These are phyloP conservation scores for Rhingia rostrata DNA, from an alignment of 2,888 invertebrate species.

Conservation along the genomic window DNA sequence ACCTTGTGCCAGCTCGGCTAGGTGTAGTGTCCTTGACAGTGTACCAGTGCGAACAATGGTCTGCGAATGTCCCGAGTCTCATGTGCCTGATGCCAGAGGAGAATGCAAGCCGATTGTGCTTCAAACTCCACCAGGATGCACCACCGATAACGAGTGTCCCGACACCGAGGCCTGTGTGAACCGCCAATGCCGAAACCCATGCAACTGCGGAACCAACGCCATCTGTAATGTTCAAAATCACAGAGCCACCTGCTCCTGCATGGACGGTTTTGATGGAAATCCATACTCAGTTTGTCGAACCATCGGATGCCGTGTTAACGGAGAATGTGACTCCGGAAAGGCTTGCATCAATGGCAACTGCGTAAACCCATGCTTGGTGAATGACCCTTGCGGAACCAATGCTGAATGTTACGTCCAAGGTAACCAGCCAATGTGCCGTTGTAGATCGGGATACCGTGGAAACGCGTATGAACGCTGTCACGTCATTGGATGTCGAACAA, in stretches of 20 bases:
- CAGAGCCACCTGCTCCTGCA: constrained; percentile 93
- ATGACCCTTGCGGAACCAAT: constrained; percentile 91
- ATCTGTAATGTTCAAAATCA: constrained; percentile 92
- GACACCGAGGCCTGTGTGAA: constrained; percentile 92
- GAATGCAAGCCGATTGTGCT: constrained; percentile 89
- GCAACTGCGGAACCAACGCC: constrained; percentile 93
- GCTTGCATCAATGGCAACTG: constrained; percentile 94
- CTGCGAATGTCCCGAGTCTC: constrained; percentile 93
- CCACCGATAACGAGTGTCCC: constrained; percentile 90
- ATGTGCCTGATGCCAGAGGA: constrained; percentile 91
- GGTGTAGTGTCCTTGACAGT: constrained; percentile 92
- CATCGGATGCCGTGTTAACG: constrained; percentile 91
- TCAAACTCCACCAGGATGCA: constrained; percentile 89
- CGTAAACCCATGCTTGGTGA: constrained; percentile 92
- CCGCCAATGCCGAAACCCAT: constrained; percentile 92
- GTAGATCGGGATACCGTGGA: constrained; percentile 91
- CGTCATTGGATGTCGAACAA: constrained; percentile 92
- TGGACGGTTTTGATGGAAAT: constrained; percentile 92
- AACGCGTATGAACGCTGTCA: constrained; percentile 90
- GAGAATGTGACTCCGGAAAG: constrained; percentile 92
- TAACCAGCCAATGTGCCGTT: constrained; percentile 90
- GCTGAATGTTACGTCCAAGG: constrained; percentile 91
- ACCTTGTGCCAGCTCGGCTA: constrained; percentile 90
- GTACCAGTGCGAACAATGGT: constrained; percentile 93
- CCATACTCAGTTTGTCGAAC: constrained; percentile 91